These are phyloP conservation scores for Abrostola triplasia DNA, from an alignment of 2,888 invertebrate species.

Conservation along the genomic window DNA sequence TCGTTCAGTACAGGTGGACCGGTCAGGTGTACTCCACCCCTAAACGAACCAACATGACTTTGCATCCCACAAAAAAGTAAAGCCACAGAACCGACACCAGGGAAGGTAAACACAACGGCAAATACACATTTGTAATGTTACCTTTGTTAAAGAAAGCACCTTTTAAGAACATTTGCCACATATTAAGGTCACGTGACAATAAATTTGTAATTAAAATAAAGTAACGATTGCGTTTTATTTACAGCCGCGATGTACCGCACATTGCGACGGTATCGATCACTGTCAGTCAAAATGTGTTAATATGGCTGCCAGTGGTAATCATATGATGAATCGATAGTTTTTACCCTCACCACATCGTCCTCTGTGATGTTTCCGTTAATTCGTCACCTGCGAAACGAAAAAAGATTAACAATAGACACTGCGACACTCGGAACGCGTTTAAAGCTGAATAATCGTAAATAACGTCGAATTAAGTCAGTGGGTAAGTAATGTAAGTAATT, in stretches of 20 bases:
- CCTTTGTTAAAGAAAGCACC: slow-evolving; percentile 71
- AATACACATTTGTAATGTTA: slow-evolving; percentile 45
- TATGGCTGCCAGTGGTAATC: slow-evolving; percentile 38
- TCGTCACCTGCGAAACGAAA: slow-evolving; percentile 52
- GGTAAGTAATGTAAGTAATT: slow-evolving; percentile 40
- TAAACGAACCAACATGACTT: slow-evolving; percentile 55
- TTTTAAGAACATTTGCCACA: slow-evolving; percentile 67
- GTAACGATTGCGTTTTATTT: slow-evolving; percentile 49
- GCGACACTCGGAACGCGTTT: slow-evolving; percentile 41
- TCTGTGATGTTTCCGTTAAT: slow-evolving; percentile 47
- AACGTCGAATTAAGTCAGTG: slow-evolving; percentile 53
- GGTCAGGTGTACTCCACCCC: slow-evolving; percentile 77
- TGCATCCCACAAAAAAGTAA: slow-evolving; percentile 22
- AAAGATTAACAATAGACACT: slow-evolving; percentile 45
- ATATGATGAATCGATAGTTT: slow-evolving; percentile 40
- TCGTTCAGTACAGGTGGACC: slow-evolving; percentile 73
- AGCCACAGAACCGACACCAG: slow-evolving; percentile 1
- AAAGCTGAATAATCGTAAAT: slow-evolving; percentile 53
- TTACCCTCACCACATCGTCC: slow-evolving; percentile 30
- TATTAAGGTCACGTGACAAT: slow-evolving; percentile 66
- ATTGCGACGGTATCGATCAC: slow-evolving; percentile 40
- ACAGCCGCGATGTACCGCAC: slow-evolving; percentile 10
- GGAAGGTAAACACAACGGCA: slow-evolving; percentile 23
- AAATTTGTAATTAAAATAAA: slow-evolving; percentile 69
- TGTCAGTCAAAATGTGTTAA: slow-evolving; percentile 51